Evolutionary conservation across 2,888 invertebrate genomes (phyloP), one percentile per base, ranked within the genome.

Genomic region (Zygogramma bicolorata): DNA sequence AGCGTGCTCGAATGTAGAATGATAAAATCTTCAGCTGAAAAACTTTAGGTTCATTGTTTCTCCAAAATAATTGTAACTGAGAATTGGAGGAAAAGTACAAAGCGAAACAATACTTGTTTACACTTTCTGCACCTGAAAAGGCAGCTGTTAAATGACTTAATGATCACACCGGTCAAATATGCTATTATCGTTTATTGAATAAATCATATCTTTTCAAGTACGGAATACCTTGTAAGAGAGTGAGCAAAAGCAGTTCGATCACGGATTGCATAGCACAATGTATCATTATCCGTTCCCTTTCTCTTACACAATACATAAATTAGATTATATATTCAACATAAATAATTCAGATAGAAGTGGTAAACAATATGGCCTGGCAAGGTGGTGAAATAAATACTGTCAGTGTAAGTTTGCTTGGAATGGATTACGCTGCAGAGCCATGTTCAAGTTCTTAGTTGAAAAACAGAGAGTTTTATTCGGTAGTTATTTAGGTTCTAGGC

Each of bases 261-360:
- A 81, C 81, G 81, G 78, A 80, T 82, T 79, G 79, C 77, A 77
- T 77, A 80, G 80, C 77, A 78, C 79, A 74, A 80, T 81, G 80
- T 80, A 82, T 82, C 81, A 82, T 81, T 79, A 82, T 77, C 76
- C 75, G 78, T 78, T 82, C 77, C 82, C 82, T 82, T 83, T 82
- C 82, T 81, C 80, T 80, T 77, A 75, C 76, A 65, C 69, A 38
- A 68, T 60, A 76, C 79, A 80, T 77, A 79, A 79, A 78, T 79
- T 76, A 75, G 75, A 25, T 76, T 78, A 75, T 66, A 65, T 42
- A 59, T 65, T 70, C 68, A 63, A 59, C 70, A 75, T 74, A 75
- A 75, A 74, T 75, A 75, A 75, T 78, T 72, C 74, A 75, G 73
- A 77, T 72, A 74, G 70, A 73, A 74, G 71, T 71, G 69, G 75